Base-by-base conservation (phyloP, 2,113 vertebrate species). In the Tautogolabrus adspersus region DNA sequence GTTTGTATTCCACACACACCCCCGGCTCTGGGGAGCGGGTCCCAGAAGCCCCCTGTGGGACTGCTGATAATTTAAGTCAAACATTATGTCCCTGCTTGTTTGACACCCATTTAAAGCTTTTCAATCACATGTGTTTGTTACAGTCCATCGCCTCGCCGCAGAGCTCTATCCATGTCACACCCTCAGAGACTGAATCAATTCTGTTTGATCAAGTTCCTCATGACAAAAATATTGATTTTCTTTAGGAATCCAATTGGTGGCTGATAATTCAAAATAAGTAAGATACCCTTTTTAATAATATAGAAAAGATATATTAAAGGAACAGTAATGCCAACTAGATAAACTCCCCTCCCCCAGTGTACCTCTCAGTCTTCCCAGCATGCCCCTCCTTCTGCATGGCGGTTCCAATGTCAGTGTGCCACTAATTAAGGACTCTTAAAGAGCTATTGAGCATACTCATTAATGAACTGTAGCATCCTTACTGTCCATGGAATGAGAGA, bases 351-450 rank as follows among this genome's bases (percentile, higher is more conserved):
- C 76, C 84, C 81, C 78, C 75, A 44, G 12, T 22, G 10, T 13
- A n/a, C 38, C 42, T 52, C 64, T 72, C 75, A 64, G 61, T 49
- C 79, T 64, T 70, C 79, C 86, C 83, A 74, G 76, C 81, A 69
- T 54, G 61, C 83, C 64, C 79, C 81, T 83, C 76, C 87, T 62
- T 10, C 34, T 84, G 78, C 56, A 49, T 59, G 71, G 46, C 67
- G 60, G 69, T 21, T 42, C 59, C 73, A 72, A 64, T 92, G 86
- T 88, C 89, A 83, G 80, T 89, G 91, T 87, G 91, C 82, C 91
- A 89, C 85, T 94, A 94, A 94, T 95, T 94, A 94, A 88, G 79
- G 82, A 89, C 88, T 92, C 87, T 93, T 89, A 73, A 87, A 89
- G 84, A 84, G 91, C 84, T 62, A 81, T 56, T 71, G 68, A 91